Percentiles rank a stretch among this genome's conserved stretches.
phyloP scores from a whole-genome alignment of 2,797 vertebrate genomes.

The Pteronotus mesoamericanus region DNA sequence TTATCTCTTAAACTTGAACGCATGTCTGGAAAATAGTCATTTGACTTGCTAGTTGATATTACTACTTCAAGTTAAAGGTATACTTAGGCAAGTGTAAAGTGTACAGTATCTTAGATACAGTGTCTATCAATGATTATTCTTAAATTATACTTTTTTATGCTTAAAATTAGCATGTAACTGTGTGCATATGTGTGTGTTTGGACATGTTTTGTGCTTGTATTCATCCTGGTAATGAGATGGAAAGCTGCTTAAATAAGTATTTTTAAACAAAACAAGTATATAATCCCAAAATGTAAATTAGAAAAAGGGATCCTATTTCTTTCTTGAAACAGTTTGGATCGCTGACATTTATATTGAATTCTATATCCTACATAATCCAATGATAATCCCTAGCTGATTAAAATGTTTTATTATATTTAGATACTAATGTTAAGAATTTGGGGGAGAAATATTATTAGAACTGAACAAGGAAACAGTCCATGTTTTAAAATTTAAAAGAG shows the following conservation, averaged over 20 bases:
- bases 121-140: background rate
- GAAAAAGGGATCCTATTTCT: background rate
- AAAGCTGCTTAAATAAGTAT: background rate
- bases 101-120: background rate
- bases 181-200: background rate
- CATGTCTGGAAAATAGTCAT: background rate
- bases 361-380: background rate
- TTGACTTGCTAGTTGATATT: background rate
- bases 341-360: conserved; percentile 12
- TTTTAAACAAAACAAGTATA: conserved; percentile 21
- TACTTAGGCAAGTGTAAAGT: background rate
- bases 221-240: background rate
- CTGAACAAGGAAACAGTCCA: background rate
- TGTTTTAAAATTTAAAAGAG: background rate
- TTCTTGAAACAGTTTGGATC: conserved; percentile 35
- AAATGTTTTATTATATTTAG: conserved; percentile 43
- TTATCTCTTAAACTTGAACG: background rate
- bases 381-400: conserved; percentile 24
- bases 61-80: background rate
- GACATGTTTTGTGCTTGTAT: background rate
- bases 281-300: conserved; percentile 30
- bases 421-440: conserved; percentile 29
- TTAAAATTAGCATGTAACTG: background rate
- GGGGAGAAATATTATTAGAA: background rate
- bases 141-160: background rate